Evolutionary conservation across 64 coral and sea anemone species (phyloP), one percentile per base, ranked within the genome.

Genomic region (Montipora cactus): DNA sequence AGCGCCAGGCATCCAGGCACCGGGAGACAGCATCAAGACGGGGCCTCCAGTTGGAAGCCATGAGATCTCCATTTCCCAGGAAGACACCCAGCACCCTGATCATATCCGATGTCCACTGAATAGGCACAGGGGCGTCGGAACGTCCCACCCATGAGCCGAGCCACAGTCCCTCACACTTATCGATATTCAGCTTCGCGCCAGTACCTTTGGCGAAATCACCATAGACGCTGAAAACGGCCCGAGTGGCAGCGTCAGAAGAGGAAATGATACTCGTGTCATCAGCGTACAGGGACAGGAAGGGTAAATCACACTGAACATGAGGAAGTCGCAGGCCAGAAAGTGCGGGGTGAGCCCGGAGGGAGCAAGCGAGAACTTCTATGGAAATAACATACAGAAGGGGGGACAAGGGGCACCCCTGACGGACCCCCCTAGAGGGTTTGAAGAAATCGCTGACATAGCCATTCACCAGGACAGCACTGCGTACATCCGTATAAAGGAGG

Each of bases 1-100:
- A 81, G 25, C 47, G 67, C 87, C 93, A 94, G 7, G 93, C 83
- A 4, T 59, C 4, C 0, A 93, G 59, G 16, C 76, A 21, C 14
- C 20, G 61, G 1, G 5, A 1, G 22, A 93, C 47, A 0, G 58
- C 16, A 0, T 69, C 1, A 0, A 88, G 6, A 1, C 78, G 67
- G 0, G 23, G 67, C 0, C 81, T 16, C 64, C 67, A 94, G 13
- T 81, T 81, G 15, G 13, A 47, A 1, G 10, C 49, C 13, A 0
- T 0, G 18, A 50, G 13, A 78, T 7, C 18, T 18, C 14, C 76
- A 4, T 7, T 58, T 62, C 5, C 49, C 44, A 3, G 23, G 12
- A 0, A 87, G 37, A 13, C 86, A 20, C 7, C 78, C 77, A 59
- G 9, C 5, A 20, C 93, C 57, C 49, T 57, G 18, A 93, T n/a